Percentiles rank a stretch among this genome's conserved stretches.
phyloP scores from a whole-genome alignment of 2,888 invertebrate genomes.

The Plagiodera versicolora region DNA sequence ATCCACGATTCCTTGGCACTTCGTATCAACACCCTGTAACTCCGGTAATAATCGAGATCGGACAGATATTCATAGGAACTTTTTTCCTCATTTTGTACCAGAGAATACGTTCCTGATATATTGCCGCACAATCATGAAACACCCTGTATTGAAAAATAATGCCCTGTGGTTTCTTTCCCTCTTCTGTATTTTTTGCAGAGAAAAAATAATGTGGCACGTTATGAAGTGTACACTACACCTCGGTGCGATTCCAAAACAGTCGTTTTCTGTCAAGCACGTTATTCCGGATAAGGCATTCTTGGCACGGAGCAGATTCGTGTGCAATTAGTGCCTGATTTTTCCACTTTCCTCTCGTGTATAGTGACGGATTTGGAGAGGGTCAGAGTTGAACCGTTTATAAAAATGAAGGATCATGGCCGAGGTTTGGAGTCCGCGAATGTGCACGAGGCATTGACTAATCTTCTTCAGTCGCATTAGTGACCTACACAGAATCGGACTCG shows the following conservation, averaged over 20 bases:
- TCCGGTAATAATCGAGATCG: too few species aligned
- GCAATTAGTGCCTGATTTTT: conserved; percentile 34
- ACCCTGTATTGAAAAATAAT: too few species aligned
- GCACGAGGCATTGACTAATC: conserved; percentile 41
- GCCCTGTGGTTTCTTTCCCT: too few species aligned
- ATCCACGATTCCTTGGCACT: too few species aligned
- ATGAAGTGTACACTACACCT: too few species aligned
- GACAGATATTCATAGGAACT: too few species aligned
- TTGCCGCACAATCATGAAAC: too few species aligned
- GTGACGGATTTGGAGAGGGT: conserved; percentile 32
- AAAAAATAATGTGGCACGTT: too few species aligned
- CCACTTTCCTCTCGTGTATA: conserved; percentile 20
- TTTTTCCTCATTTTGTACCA: too few species aligned
- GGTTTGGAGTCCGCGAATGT: conserved; percentile 25
- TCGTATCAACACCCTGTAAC: too few species aligned
- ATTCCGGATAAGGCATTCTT: conserved; percentile 18
- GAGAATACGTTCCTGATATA: too few species aligned
- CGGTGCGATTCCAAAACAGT: not conserved
- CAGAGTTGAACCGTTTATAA: conserved; percentile 37
- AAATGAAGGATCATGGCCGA: conserved; percentile 31
- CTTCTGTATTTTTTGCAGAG: too few species aligned
- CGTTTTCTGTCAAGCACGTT: not conserved
- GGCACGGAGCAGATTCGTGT: conserved; percentile 27
- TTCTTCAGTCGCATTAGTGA: conserved; percentile 31
- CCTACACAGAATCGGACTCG: conserved; percentile 21